Evolutionary conservation across 2,113 vertebrate genomes (phyloP), one percentile per base, ranked within the genome.

Genomic region (Uria aalge): DNA sequence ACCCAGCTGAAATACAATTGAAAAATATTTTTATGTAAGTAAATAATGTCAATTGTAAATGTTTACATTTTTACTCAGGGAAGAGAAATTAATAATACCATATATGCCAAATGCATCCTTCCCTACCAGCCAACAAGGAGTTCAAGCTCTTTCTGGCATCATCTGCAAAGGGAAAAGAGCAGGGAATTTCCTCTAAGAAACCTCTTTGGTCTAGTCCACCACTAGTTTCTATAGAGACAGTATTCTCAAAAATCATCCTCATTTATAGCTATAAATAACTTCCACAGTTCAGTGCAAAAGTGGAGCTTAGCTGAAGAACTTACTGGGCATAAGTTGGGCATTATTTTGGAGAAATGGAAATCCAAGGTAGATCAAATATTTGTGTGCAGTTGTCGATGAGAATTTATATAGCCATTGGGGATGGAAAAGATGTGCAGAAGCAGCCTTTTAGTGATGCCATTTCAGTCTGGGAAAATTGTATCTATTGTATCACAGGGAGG

Each of bases 221-320:
- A 90, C 77, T 74, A 91, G 92, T 97, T 97, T 96, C 97, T 97
- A 96, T 83, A 97, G 95, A 97, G 92, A 97, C 84, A 71, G 63
- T 79, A 55, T 76, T 92, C 94, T 83, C 74, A 92, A 96, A 97
- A 96, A 73, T 85, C 66, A 52, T 97, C 77, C 48, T 94, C 59
- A 77, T 94, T 88, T 97, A 69, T 85, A 64, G 67, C 59, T 97
- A 95, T 95, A 92, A 97, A 95, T 96, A 95, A 83, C 83, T 91
- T 47, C 81, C 53, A 38, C 66, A 60, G 43, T 76, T 91, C 91
- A 85, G 84, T 72, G 53, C 3, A 69, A 68, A 73, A 90, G 50
- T 75, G 38, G 45, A 84, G 36, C 64, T 87, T 48, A 89, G 36
- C 72, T 68, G 16, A 17, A 74, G 79, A 73, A 50, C 26, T 67